phyloP scores from a whole-genome alignment of 2,888 invertebrate species.

The Tenthredo notha region DNA sequence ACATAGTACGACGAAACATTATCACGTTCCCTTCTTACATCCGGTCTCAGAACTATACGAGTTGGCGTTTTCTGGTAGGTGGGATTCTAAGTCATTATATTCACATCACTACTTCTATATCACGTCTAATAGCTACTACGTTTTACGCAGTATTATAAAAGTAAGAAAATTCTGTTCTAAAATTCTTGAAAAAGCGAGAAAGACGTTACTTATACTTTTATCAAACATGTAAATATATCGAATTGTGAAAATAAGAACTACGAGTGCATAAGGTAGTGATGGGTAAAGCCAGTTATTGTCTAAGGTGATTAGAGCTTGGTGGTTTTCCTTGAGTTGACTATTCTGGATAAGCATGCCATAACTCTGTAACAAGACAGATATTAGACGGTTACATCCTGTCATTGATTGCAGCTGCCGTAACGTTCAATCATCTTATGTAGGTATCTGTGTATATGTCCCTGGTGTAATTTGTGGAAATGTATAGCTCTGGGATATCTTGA shows the following conservation, averaged over 20 bases:
- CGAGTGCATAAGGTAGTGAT: neutral
- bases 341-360: neutral
- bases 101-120: constrained; percentile 1
- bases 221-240: neutral
- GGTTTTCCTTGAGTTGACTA: neutral
- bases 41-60: neutral
- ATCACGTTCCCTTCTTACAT: constrained; percentile 12
- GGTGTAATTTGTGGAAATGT: constrained; percentile 32
- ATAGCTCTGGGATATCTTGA: neutral
- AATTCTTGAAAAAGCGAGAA: neutral
- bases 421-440: constrained; percentile 26
- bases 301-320: neutral
- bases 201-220: neutral
- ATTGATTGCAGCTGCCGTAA: constrained; percentile 30
- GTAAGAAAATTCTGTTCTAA: neutral
- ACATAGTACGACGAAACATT: constrained; percentile 8
- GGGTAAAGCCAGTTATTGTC: constrained; percentile 5
- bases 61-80: constrained; percentile 48
- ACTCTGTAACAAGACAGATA: constrained; percentile 25
- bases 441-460: neutral
- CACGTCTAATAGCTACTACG: neutral
- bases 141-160: neutral
- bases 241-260: neutral
- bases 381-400: constrained; percentile 23
- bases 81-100: constrained; percentile 25